Percentiles rank a stretch among this genome's conserved stretches.
These are phyloP conservation scores for Listronotus oregonensis DNA, from an alignment of 1,140 invertebrate genomes.

Conservation along the genomic window DNA sequence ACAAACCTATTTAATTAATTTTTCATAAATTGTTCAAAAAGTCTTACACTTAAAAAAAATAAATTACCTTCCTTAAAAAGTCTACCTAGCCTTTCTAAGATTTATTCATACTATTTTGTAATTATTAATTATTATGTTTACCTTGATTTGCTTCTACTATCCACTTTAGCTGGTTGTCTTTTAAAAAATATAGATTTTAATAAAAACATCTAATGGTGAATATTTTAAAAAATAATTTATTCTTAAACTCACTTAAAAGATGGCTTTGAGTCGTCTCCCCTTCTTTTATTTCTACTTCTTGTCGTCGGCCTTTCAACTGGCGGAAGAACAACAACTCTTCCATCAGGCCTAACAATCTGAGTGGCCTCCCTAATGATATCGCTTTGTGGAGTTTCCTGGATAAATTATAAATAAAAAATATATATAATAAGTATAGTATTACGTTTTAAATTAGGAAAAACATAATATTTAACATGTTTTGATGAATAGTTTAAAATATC, in stretches of 20 bases:
- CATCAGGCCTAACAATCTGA: conserved; percentile 72
- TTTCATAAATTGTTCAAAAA: too few relatives aligned
- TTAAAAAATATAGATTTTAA: conserved; percentile 18
- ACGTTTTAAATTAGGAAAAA: too few relatives aligned
- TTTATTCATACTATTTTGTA: too few relatives aligned
- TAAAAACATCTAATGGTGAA: background rate
- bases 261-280: conserved; percentile 40
- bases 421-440: too few relatives aligned
- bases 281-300: conserved; percentile 59
- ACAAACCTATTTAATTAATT: too few relatives aligned
- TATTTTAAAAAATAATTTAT: conserved; percentile 8
- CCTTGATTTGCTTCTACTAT: conserved; percentile 27
- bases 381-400: conserved; percentile 17
- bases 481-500: too few relatives aligned
- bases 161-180: conserved; percentile 24
- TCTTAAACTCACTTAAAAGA: conserved; percentile 41
- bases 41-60: too few relatives aligned
- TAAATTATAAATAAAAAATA: conserved; percentile 12
- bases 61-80: too few relatives aligned
- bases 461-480: too few relatives aligned
- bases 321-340: conserved; percentile 73
- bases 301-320: conserved; percentile 80
- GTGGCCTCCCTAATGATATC: conserved; percentile 42
- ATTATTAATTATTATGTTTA: conserved; percentile 2
- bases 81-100: too few relatives aligned